Evolutionary conservation across 2,797 vertebrate species (phyloP), one percentile per base, ranked within the genome.

Genomic region (Pipistrellus pygmaeus): DNA sequence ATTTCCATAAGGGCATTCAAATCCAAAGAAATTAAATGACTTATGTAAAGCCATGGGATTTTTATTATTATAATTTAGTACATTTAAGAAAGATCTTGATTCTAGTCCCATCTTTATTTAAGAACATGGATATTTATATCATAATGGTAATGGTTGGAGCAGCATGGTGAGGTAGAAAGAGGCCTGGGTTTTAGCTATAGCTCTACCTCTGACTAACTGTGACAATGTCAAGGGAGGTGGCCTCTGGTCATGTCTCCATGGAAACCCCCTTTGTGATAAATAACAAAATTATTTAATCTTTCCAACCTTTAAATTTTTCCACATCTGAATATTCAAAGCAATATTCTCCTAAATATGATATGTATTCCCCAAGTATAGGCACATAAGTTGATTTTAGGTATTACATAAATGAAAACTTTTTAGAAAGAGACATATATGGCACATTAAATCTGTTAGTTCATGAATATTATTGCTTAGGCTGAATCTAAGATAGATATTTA

Each of bases 191-290:
- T 90, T 83, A 84, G 69, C 77, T 75, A 85, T 7, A 55, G 53
- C 46, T 62, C 71, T 41, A n/a, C 55, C 64, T 96, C 44, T 88
- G 44, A 94, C 35, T 95, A 51, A 94, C 30, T 93, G 17, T 86
- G 71, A 92, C 69, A 85, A 20, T 51, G 2, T 84, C 60, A 88
- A 44, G 23, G 41, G 57, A 41, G 23, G 62, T 69, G 46, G 62
- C 48, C 18, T 66, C 38, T 88, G 30, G 46, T 71, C 82, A 75
- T 72, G 53, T 25, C 38, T 95, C 90, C 87, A 91, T 88, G 80
- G 68, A 41, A 91, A 95, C 84, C 51, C 62, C 38, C 44, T 93
- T 77, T 85, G 53, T 90, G 92, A 82, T 91, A 95, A 89, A 86
- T 86, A 94, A 84, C 46, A 85, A 57, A 69, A 53, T 87, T 73